Evolutionary conservation across 2,888 invertebrate species (phyloP).

Genomic region (Meloe dianella): DNA sequence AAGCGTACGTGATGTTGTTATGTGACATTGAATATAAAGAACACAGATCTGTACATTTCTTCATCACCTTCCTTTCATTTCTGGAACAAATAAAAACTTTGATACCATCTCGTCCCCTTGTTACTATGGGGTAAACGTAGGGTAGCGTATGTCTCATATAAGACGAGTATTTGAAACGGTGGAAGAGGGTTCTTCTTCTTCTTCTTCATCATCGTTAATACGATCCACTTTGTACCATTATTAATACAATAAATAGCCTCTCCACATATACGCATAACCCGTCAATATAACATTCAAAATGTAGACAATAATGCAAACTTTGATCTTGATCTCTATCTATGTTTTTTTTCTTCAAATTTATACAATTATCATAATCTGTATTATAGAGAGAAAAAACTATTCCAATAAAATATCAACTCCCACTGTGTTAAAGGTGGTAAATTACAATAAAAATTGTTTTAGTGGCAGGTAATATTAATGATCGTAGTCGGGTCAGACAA

Average conservation of each 20-base stretch:
- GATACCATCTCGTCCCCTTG: background rate
- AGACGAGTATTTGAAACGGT: background rate
- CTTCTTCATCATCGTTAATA: background rate
- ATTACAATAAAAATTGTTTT: too few relatives aligned
- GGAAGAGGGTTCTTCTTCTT: background rate
- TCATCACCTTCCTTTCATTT: slow-evolving; percentile 10
- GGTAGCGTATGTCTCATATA: background rate
- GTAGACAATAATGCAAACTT: too few relatives aligned
- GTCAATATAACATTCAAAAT: background rate
- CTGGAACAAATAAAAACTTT: background rate
- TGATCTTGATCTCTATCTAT: too few relatives aligned
- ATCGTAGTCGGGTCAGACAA: too few relatives aligned
- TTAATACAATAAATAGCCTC: background rate
- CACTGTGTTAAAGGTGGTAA: too few relatives aligned
- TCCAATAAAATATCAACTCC: too few relatives aligned
- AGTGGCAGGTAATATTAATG: too few relatives aligned
- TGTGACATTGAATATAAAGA: slow-evolving; percentile 2
- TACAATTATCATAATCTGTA: too few relatives aligned
- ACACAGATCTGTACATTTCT: slow-evolving; percentile 15
- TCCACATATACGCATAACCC: background rate
- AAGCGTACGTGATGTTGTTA: slow-evolving; percentile 13
- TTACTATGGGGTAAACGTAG: background rate
- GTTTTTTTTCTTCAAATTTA: too few relatives aligned
- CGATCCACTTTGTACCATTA: background rate
- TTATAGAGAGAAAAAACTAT: too few relatives aligned